Base-by-base conservation (phyloP, 2,888 invertebrate species). In the Oscheius sp. region DNA sequence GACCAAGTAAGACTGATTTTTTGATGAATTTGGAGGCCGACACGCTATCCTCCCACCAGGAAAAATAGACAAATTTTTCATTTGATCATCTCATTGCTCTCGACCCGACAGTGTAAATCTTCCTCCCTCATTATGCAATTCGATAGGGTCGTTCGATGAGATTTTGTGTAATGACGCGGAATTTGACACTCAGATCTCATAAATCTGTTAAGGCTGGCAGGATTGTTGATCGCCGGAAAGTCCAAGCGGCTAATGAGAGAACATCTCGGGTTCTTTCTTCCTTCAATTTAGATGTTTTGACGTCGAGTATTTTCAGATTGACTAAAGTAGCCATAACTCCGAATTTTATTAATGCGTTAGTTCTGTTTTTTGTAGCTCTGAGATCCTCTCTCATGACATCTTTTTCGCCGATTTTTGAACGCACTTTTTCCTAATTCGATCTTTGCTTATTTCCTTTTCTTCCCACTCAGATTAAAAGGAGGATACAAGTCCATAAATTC, bases 161-260 rank as follows among this genome's bases (percentile, higher is more conserved):
- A n/a, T n/a, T n/a, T n/a, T n/a, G n/a, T 42, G 42, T 42, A 42
- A 42, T 20, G 20, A 27, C 52, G 25, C 27, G 52, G 52, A 52
- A 52, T 52, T 27, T 52, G 52, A 25, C 25, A 52, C 27, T 17
- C 29, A 12, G 37, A 34, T 34, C n/a, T 31, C 37, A 34, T 55
- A 55, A 55, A 55, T 55, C 55, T 55, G 34, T 20, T 55, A 34
- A 55, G 33, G 55, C 34, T 34, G 55, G n/a, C 55, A 17, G 17
- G 20, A 37, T 17, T 4, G n/a, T 34, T 55, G 55, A 55, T 55
- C 34, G 34, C 55, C 55, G 55, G 55, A 55, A 55, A 34, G 33
- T 34, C 23, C 20, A 12, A 20, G 4, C 12, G 42, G 6, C n/a
- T 42, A 17, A 15, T 12, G 4, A 3, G 42, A 37, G 20, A 42